Evolutionary conservation across 2,797 vertebrate species (phyloP).

Genomic region (Dromococcyx pavoninus): DNA sequence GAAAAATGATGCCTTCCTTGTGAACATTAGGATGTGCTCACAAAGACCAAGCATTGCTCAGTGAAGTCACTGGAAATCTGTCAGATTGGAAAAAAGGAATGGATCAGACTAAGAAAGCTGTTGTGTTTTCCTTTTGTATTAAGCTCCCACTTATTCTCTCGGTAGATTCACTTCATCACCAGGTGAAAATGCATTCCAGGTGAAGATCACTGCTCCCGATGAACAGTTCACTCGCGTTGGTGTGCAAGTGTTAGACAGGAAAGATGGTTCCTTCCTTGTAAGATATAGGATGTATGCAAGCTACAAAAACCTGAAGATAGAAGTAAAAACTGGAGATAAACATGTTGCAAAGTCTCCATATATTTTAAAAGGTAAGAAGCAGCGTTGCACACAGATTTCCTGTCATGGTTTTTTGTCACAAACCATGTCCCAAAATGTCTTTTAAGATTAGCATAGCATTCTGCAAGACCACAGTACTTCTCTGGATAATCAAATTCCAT

Average conservation of each 20-base stretch:
- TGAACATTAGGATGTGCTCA: neutral
- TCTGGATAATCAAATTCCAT: neutral
- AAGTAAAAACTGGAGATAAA: constrained; percentile 79
- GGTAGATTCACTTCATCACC: constrained; percentile 89
- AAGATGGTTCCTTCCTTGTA: constrained; percentile 94
- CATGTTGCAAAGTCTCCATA: constrained; percentile 90
- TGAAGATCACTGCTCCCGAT: constrained; percentile 85
- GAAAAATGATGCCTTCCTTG: neutral
- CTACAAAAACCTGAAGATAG: constrained; percentile 87
- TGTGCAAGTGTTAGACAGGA: constrained; percentile 91
- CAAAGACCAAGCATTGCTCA: neutral
- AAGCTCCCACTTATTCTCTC: neutral
- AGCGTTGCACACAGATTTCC: neutral
- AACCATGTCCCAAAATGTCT: neutral
- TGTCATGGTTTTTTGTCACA: neutral
- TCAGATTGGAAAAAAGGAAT: neutral
- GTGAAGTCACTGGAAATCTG: neutral
- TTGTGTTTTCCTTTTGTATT: neutral
- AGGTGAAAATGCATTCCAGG: constrained; percentile 88
- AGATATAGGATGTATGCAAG: constrained; percentile 96
- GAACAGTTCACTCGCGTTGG: constrained; percentile 93
- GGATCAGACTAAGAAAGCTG: neutral
- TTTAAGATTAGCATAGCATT: neutral
- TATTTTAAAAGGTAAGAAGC: constrained; percentile 85
- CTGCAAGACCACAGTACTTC: neutral